phyloP scores from a whole-genome alignment of 2,797 vertebrate genomes.

The Pteronotus mesoamericanus region DNA sequence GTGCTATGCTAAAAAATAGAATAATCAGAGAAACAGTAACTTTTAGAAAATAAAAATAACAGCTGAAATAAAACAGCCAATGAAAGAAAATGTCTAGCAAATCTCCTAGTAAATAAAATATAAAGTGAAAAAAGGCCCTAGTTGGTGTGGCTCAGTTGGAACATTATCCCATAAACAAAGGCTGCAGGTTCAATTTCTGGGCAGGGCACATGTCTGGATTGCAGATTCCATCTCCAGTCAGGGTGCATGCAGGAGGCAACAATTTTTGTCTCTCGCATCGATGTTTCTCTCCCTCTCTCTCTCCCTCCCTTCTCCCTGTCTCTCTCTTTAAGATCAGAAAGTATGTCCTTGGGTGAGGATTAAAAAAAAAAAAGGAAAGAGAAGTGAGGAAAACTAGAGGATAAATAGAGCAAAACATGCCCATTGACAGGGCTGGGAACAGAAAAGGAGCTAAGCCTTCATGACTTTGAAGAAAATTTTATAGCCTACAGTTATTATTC shows the following conservation, averaged over 20 bases:
- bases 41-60: conserved; percentile 1
- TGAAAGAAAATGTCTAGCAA: not conserved
- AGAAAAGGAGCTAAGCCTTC: not conserved
- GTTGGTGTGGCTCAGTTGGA: not conserved
- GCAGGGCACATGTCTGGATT: not conserved
- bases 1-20: not conserved
- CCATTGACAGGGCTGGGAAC: not conserved
- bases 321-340: not conserved
- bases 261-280: not conserved
- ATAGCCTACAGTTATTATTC: not conserved
- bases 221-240: not conserved
- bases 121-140: not conserved
- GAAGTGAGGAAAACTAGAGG: not conserved
- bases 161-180: not conserved
- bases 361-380: not conserved
- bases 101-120: not conserved
- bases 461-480: not conserved
- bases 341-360: not conserved
- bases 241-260: not conserved
- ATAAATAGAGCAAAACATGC: not conserved
- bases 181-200: not conserved
- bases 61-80: not conserved
- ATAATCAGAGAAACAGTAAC: not conserved
- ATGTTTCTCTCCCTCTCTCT: not conserved
- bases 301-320: not conserved